Conservation (phyloP, 1,140 invertebrate genomes). For the Leptonema lineaticorne region DNA sequence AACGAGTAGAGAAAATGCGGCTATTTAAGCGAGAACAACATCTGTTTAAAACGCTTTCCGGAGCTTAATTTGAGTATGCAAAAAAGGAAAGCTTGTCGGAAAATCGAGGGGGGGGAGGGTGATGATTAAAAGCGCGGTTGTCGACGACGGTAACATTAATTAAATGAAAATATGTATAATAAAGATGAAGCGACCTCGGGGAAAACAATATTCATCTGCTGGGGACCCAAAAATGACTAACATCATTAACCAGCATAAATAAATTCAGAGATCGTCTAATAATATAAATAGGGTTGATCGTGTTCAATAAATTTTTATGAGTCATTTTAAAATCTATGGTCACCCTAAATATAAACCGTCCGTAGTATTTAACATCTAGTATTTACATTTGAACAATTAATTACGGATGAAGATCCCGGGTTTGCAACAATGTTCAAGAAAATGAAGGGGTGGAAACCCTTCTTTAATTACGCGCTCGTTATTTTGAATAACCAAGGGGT, state of each 20-base stretch:
- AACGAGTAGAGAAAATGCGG: no score
- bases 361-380: no score
- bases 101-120: neutral
- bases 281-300: no score
- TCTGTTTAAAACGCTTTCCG: conserved; percentile 2
- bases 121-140: conserved; percentile 19
- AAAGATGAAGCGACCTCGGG: conserved; percentile 15
- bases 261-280: no score
- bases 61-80: neutral
- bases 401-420: conserved; percentile 20
- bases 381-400: conserved; percentile 28
- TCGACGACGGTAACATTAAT: conserved; percentile 20
- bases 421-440: neutral
- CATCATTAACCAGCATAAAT: no score
- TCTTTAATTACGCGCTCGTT: conserved; percentile 25
- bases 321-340: no score
- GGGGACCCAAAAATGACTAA: no score
- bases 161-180: conserved; percentile 30
- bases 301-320: no score
- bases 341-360: no score
- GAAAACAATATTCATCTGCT: neutral
- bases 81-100: neutral
- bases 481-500: conserved; percentile 20
- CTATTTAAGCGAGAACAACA: conserved; percentile 7
- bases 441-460: neutral